Evolutionary conservation across 2,888 invertebrate genomes (phyloP).

Genomic region (Hydropsyche betteni): DNA sequence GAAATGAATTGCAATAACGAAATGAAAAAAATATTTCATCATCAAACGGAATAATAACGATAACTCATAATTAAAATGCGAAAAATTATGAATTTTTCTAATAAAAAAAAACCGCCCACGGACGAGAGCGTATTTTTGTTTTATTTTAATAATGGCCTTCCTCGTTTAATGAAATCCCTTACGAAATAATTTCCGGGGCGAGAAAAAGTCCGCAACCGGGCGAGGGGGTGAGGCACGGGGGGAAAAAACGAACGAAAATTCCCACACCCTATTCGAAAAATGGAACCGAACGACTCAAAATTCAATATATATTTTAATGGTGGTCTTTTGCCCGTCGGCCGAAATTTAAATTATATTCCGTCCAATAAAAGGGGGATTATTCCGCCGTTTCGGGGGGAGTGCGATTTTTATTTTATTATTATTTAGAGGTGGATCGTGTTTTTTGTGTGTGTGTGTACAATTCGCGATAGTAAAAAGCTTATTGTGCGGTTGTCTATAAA

Average conservation of each 20-base stretch:
- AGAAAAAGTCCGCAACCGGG: slow-evolving; percentile 9
- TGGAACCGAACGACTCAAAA: slow-evolving; percentile 18
- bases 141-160: background rate
- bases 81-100: too few species aligned
- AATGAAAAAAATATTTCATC: too few species aligned
- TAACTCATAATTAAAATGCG: too few species aligned
- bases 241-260: too few species aligned
- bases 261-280: background rate
- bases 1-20: too few species aligned
- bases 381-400: background rate
- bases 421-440: background rate
- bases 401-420: too few species aligned
- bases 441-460: background rate
- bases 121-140: too few species aligned
- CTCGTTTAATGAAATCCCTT: slow-evolving; percentile 23
- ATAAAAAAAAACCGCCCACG: too few species aligned
- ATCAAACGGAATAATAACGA: too few species aligned
- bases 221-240: background rate
- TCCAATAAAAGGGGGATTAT: slow-evolving; percentile 29
- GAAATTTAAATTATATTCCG: slow-evolving; percentile 26
- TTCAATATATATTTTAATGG: slow-evolving; percentile 33
- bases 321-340: background rate
- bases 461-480: background rate
- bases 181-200: slow-evolving; percentile 20
- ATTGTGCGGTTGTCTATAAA: too few species aligned